Percentiles rank a stretch among this genome's conserved stretches.
Conservation (phyloP, 2,888 invertebrate species). For the Campoplex capitator region DNA sequence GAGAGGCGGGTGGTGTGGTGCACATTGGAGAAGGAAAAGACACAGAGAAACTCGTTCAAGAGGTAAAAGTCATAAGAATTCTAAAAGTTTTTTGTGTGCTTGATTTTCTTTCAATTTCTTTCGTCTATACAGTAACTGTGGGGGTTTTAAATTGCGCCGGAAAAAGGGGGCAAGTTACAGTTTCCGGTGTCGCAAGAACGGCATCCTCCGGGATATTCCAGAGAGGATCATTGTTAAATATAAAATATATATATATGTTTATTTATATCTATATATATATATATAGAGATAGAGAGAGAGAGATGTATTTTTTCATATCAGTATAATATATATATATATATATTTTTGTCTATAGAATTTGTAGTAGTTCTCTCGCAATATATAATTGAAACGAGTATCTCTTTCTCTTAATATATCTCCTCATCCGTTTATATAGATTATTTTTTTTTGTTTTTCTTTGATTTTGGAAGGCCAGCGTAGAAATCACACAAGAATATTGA, state of each 20-base stretch:
- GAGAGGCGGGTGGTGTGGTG: constrained; percentile 69
- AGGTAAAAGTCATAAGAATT: constrained; percentile 74
- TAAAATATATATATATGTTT: constrained; percentile 68
- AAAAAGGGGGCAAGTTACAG: constrained; percentile 20
- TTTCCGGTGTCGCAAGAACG: constrained; percentile 72
- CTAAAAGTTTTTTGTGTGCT: constrained; percentile 69
- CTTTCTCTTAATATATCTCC: constrained; percentile 66
- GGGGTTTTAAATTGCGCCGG: constrained; percentile 9
- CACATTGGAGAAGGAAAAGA: constrained; percentile 74
- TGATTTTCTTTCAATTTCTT: constrained; percentile 61
- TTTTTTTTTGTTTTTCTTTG: constrained; percentile 76
- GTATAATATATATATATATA: constrained; percentile 67
- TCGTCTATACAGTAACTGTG: constrained; percentile 31
- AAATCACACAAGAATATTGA: constrained; percentile 82
- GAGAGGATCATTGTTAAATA: constrained; percentile 79
- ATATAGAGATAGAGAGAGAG: background rate
- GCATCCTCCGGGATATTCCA: constrained; percentile 68
- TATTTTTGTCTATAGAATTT: constrained; percentile 71
- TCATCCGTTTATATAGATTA: constrained; percentile 75
- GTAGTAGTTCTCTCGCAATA: constrained; percentile 80
- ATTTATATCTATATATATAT: constrained; percentile 71
- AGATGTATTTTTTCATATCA: constrained; percentile 51
- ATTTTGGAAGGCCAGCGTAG: constrained; percentile 84
- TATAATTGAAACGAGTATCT: constrained; percentile 77
- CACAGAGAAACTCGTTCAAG: constrained; percentile 67